Percentiles rank a stretch among this genome's conserved stretches.
Conservation (phyloP, 2,113 vertebrate species). For the Chrysemys picta region DNA sequence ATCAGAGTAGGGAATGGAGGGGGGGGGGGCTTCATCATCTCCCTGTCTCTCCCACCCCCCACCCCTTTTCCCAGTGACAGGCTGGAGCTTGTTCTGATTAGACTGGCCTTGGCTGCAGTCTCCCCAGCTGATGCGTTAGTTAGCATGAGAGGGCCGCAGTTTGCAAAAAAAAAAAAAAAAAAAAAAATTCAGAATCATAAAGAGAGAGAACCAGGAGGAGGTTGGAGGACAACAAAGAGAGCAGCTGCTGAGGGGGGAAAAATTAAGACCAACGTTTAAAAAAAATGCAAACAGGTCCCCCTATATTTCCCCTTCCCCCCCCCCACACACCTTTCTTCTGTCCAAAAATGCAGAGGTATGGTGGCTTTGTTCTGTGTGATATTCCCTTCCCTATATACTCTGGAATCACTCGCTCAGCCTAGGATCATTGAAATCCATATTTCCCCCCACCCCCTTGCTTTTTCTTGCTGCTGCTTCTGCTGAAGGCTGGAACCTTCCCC, state of each 20-base stretch:
- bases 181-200: not conserved
- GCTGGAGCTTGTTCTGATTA: constrained; percentile 39
- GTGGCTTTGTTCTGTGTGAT: constrained; percentile 12
- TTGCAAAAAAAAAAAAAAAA: not conserved
- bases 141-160: constrained; percentile 36
- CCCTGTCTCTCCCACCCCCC: constrained; percentile 8
- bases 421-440: not conserved
- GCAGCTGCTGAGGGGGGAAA: not conserved
- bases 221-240: not conserved
- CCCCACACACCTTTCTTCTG: not conserved
- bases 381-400: constrained; percentile 2
- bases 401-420: not conserved
- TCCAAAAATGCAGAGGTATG: constrained; percentile 58
- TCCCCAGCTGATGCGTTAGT: constrained; percentile 75
- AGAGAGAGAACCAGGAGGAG: not conserved
- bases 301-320: constrained; percentile 27
- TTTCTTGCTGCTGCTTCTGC: constrained; percentile 35
- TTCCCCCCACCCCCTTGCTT: constrained; percentile 25
- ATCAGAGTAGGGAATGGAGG: constrained; percentile 42
- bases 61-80: constrained; percentile 62
- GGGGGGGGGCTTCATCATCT: constrained; percentile 3
- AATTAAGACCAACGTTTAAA: not conserved
- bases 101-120: constrained; percentile 78
- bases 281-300: constrained; percentile 14
- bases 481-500: constrained; percentile 67